phyloP scores from a whole-genome alignment of 2,888 invertebrate genomes.

The Saturnia pavonia region DNA sequence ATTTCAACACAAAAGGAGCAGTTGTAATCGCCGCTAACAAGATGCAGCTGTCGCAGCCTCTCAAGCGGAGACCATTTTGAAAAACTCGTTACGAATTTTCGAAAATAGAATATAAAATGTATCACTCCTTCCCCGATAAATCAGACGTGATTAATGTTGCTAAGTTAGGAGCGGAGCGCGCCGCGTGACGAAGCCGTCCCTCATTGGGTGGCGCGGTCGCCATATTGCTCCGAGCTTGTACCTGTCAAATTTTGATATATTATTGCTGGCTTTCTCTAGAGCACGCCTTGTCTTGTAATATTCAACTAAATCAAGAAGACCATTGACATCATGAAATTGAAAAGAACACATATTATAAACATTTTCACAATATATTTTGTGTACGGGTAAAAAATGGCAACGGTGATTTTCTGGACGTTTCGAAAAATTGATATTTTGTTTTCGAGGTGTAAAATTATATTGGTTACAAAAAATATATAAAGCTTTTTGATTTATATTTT shows the following conservation, averaged over 20 bases:
- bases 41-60: slow-evolving; percentile 76
- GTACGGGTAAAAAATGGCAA: slow-evolving; percentile 29
- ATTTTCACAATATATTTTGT: slow-evolving; percentile 19
- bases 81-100: slow-evolving; percentile 75
- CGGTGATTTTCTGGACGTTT: slow-evolving; percentile 55
- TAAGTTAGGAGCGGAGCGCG: slow-evolving; percentile 67
- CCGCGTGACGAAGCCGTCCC: slow-evolving; percentile 75
- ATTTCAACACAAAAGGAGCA: slow-evolving; percentile 70
- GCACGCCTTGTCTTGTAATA: slow-evolving; percentile 74
- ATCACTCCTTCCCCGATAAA: slow-evolving; percentile 80
- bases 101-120: slow-evolving; percentile 81
- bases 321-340: slow-evolving; percentile 51
- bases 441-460: slow-evolving; percentile 66
- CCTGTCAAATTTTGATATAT: slow-evolving; percentile 81
- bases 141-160: slow-evolving; percentile 78
- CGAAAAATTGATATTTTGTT: slow-evolving; percentile 68
- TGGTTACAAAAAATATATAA: slow-evolving; percentile 53
- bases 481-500: slow-evolving; percentile 69
- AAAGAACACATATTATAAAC: slow-evolving; percentile 24
- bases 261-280: slow-evolving; percentile 72
- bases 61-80: slow-evolving; percentile 74
- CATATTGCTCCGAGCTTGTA: slow-evolving; percentile 80
- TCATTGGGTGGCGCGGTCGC: slow-evolving; percentile 80
- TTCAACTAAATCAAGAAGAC: slow-evolving; percentile 59
- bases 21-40: slow-evolving; percentile 73